Base-by-base conservation (phyloP, 2,888 invertebrate genomes). In the Arenicola marina region DNA sequence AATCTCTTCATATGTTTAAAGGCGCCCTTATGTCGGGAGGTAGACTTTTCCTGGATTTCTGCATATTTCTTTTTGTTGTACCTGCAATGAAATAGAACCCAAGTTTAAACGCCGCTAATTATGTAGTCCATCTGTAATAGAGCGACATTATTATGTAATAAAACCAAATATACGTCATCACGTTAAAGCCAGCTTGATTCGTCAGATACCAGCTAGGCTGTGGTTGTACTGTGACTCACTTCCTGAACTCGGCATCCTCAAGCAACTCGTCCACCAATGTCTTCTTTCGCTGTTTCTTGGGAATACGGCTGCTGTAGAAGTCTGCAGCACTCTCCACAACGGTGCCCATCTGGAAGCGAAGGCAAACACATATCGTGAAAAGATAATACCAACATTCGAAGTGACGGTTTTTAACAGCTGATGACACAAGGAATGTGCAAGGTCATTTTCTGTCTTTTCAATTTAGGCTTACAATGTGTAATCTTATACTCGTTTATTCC, bases 231-330 rank as follows among this genome's bases (percentile, higher is more conserved):
- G 31, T n/a, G 59, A 75, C 77, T 64, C 67, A 83, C 82, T 75
- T 75, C 69, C 78, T 77, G 65, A 94, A 92, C 70, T 92, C 89
- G 0, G 92, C 91, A 85, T 97, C 93, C 0, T 91, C 91, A 78
- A 97, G 84, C 1, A 98, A 86, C 78, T 99, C 97, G 71, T 98
- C 96, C 0, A 97, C 95, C 76, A 98, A 87, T 0, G 95, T 93
- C 62, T 88, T 87, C 83, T 95, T 96, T 31, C 95, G 87, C 74
- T 93, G 89, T 78, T 92, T 94, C 75, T 90, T 92, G 0, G 92
- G 90, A 63, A 95, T 82, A 54, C 95, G 87, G 46, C 59, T 51
- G 74, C 82, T 90, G 74, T 93, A 94, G 84, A 91, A 94, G 81
- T 98, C 97, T 53, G 92, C 84, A 0, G 94, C 88, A 18, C 91